Base-by-base conservation (phyloP, 1,140 invertebrate species). In the Aethina tumida region DNA sequence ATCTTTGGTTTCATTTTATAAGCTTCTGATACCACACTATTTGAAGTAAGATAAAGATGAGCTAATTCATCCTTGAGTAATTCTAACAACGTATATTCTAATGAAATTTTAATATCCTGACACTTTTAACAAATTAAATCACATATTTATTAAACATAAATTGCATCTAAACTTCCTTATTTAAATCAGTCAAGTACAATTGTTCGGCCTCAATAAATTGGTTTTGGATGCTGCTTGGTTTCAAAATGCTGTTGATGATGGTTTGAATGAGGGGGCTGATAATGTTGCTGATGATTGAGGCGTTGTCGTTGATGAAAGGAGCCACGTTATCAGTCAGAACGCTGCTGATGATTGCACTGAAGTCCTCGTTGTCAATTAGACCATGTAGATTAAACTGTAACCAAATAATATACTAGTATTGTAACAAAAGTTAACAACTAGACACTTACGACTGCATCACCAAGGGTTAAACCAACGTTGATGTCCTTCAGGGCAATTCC, bases 361-460 rank as follows among this genome's bases (percentile, higher is more conserved):
- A 35, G 12, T 44, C 42, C 20, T 10, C 7, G 17, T 44, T 44
- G 10, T 44, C 24, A 2, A 44, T 20, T 12, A 44, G 10, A 14
- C 42, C 42, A 29, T 38, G 21, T n/a, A 44, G 29, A 21, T 38
- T 29, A 30, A 44, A 44, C 42, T 44, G 18, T 34, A 36, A 36
- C 21, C 15, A 37, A 17, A 37, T 24, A 26, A 10, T 14, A 17
- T 31, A 12, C n/a, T 13, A 33, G 7, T 6, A 6, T 3, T 8
- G 22, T 24, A 24, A 8, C 22, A 24, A 24, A 24, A 24, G n/a
- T 31, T 31, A 2, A 2, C 16, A 13, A 4, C 32, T 19, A 12
- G 28, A 4, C 22, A 14, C 38, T 40, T 34, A 40, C 38, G 13
- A 13, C 4, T 17, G 38, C 38, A 13, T 12, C 29, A 21, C 31